phyloP scores from a whole-genome alignment of 2,888 invertebrate genomes.

The Myopa tessellatipennis region DNA sequence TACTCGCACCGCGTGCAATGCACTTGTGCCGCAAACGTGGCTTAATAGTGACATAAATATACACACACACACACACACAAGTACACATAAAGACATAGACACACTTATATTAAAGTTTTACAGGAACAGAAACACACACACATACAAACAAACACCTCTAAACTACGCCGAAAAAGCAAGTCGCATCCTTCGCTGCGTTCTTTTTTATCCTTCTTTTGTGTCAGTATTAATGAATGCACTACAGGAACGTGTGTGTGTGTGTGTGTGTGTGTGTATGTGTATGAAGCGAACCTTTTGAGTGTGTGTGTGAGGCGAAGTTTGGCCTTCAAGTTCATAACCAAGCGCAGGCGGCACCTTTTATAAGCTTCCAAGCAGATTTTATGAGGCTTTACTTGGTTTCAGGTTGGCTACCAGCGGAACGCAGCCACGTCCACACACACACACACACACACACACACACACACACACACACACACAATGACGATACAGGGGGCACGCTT shows the following conservation, averaged over 20 bases:
- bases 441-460: too few species aligned
- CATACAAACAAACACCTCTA: neutral
- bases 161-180: too few species aligned
- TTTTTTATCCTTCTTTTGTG: neutral
- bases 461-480: too few species aligned
- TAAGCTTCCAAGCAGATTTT: slow-evolving; percentile 25
- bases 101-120: too few species aligned
- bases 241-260: neutral
- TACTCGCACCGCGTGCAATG: slow-evolving; percentile 23
- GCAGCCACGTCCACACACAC: neutral
- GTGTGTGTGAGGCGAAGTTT: slow-evolving; percentile 13
- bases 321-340: slow-evolving; percentile 26
- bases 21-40: slow-evolving; percentile 32
- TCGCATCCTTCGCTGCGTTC: slow-evolving; percentile 1
- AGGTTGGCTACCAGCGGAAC: neutral
- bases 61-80: slow-evolving; percentile 7
- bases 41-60: neutral
- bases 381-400: neutral
- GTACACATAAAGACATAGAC: neutral
- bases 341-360: slow-evolving; percentile 3
- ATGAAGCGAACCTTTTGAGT: neutral
- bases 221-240: too few species aligned
- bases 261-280: neutral
- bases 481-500: too few species aligned
- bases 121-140: neutral